Base-by-base conservation (phyloP, 1,140 invertebrate species). In the Heliconius congener region DNA sequence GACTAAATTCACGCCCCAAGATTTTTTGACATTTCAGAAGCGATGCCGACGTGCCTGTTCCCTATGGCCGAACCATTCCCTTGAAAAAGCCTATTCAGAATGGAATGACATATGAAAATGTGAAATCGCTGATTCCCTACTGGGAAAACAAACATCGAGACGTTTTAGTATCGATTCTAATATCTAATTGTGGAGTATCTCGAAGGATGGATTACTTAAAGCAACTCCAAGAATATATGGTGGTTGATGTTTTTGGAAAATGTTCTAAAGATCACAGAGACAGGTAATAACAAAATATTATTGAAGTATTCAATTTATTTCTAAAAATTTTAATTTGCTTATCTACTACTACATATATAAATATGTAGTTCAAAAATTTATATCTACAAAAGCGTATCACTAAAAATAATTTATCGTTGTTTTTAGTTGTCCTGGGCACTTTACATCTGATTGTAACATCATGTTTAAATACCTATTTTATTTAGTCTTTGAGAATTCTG, bases 401-500 rank as follows among this genome's bases (percentile, higher is more conserved):
- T 18, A 55, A 55, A 55, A 52, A 52, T 19, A 55, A 55, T 19
- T 55, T 18, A 19, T 55, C 18, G 0, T 71, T 37, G 34, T 6
- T 37, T 71, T 72, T 16, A 72, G 71, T 9, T 72, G 71, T 39
- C 71, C 71, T 19, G 71, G 71, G 18, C 71, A 72, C 13, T 72
- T 39, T 39, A 72, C 13, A 72, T 42, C 71, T 1, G 71, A 72
- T 23, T 72, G 71, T 5, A 72, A 72, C 34, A 72, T 72, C 6
- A 42, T 72, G 37, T 72, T 37, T 72, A 37, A 89, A 96, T 98
- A 97, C 88, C 95, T 97, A 82, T 98, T 98, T 88, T 98, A 97
- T 86, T 88, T 98, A 42, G 95, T 97, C 0, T 96, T 98, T 79
- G 97, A 98, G 92, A 98, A 98, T 85, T 96, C 96, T 0, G 95